phyloP scores from a whole-genome alignment of 2,888 invertebrate species.

The Hirtodrosophila cameraria region DNA sequence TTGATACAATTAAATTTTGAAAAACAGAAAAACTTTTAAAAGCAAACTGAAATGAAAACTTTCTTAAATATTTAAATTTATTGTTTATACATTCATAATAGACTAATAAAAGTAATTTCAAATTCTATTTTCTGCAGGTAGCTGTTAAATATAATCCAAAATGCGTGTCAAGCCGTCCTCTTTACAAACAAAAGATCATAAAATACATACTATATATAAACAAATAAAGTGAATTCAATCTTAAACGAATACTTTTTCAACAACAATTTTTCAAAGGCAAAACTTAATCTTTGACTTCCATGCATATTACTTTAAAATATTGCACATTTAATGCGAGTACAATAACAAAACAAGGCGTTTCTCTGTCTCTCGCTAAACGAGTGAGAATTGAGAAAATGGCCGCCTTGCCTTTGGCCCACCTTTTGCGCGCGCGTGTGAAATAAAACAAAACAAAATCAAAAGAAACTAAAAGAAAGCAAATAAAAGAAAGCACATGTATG shows the following conservation, averaged over 20 bases:
- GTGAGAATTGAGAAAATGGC: conserved; percentile 48
- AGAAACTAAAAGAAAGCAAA: conserved; percentile 1
- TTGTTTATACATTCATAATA: neutral
- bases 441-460: conserved; percentile 40
- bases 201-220: conserved; percentile 28
- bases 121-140: conserved; percentile 36
- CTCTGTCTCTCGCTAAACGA: conserved; percentile 37
- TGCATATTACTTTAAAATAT: conserved; percentile 7
- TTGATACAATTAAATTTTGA: neutral
- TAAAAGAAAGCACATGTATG: conserved; percentile 11
- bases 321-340: conserved; percentile 36
- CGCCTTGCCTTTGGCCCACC: conserved; percentile 61
- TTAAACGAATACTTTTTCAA: conserved; percentile 49
- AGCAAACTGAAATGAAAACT: neutral
- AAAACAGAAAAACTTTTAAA: neutral
- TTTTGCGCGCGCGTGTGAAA: conserved; percentile 69
- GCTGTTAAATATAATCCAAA: conserved; percentile 54
- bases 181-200: conserved; percentile 65
- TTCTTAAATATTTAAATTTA: no score
- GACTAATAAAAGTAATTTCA: neutral
- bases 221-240: conserved; percentile 19
- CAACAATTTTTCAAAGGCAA: conserved; percentile 28
- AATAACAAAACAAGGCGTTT: conserved; percentile 49
- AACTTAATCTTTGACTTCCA: conserved; percentile 26
- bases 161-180: conserved; percentile 78